Percentiles rank a stretch among this genome's conserved stretches.
Conservation (phyloP, 2,797 vertebrate species). For the Bovichtus variegatus region DNA sequence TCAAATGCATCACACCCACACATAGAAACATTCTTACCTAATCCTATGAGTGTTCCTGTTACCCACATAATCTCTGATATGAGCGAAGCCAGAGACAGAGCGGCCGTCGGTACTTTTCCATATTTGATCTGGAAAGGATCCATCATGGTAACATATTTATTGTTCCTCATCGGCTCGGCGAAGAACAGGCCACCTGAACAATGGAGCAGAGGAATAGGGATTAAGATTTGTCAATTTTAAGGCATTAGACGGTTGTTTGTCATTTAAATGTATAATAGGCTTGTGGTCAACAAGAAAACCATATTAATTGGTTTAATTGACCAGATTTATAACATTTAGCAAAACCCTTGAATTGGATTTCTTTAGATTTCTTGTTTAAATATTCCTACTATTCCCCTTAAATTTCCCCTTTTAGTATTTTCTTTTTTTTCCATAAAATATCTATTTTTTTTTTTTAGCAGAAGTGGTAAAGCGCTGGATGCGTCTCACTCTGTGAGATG, state of each 20-base stretch:
- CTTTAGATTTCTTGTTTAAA: not conserved
- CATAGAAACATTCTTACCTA: constrained; percentile 72
- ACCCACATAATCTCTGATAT: constrained; percentile 77
- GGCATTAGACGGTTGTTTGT: not conserved
- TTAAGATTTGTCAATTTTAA: too few species aligned
- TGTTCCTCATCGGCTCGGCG: constrained; percentile 74
- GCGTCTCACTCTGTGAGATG: not conserved
- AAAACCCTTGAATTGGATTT: not conserved
- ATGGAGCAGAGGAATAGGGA: too few species aligned
- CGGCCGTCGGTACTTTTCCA: constrained; percentile 71
- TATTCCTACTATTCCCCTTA: not conserved
- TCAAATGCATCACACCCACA: constrained; percentile 46
- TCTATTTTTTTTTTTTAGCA: too few species aligned
- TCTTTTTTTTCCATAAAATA: too few species aligned
- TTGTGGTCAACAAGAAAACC: too few species aligned
- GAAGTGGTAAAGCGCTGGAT: not conserved
- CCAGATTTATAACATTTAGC: not conserved
- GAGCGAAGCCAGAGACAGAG: constrained; percentile 70
- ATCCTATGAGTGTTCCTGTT: constrained; percentile 76
- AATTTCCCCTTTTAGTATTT: not conserved
- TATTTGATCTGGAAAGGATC: constrained; percentile 82
- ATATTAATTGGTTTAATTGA: too few species aligned
- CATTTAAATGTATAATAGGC: not conserved
- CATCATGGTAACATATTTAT: constrained; percentile 81
- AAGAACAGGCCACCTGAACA: constrained; percentile 72